phyloP scores from a whole-genome alignment of 2,888 invertebrate genomes.

The Coenonympha arcania region DNA sequence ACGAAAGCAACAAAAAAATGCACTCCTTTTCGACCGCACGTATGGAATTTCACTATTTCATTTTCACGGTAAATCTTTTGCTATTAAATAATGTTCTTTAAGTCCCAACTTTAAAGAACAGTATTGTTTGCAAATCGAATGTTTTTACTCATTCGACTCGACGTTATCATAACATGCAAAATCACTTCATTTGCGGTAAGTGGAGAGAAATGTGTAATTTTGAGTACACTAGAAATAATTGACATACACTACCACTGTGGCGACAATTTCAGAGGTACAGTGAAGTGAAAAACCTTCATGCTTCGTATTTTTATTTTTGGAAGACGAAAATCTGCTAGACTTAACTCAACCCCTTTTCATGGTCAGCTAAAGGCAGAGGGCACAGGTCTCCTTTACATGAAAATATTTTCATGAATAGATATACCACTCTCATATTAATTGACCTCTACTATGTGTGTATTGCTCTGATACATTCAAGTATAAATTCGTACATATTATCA shows the following conservation, averaged over 20 bases:
- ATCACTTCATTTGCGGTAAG: slow-evolving; percentile 46
- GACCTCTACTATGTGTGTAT: too few relatives aligned
- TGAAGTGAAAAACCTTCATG: neutral
- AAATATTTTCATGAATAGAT: too few relatives aligned
- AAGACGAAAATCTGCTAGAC: too few relatives aligned
- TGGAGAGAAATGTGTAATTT: slow-evolving; percentile 28
- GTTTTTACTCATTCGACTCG: slow-evolving; percentile 12
- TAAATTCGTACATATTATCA: too few relatives aligned
- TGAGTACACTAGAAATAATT: slow-evolving; percentile 25
- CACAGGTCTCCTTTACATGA: too few relatives aligned
- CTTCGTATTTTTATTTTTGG: neutral
- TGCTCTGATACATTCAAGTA: too few relatives aligned
- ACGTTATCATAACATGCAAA: slow-evolving; percentile 41
- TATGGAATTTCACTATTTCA: slow-evolving; percentile 18
- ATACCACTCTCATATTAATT: too few relatives aligned
- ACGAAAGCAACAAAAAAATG: neutral
- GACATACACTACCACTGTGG: slow-evolving; percentile 9
- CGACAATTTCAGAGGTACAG: slow-evolving; percentile 4
- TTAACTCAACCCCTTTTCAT: too few relatives aligned
- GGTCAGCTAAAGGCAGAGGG: too few relatives aligned
- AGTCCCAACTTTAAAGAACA: neutral
- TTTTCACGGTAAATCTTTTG: neutral
- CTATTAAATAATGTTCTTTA: neutral
- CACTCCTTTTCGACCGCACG: neutral
- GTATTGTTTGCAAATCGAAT: neutral